A percentile compares a stretch with the other conserved stretches of the same genome.
Conservation (phyloP, 1,140 invertebrate species). For the Drosophila repleta region DNA sequence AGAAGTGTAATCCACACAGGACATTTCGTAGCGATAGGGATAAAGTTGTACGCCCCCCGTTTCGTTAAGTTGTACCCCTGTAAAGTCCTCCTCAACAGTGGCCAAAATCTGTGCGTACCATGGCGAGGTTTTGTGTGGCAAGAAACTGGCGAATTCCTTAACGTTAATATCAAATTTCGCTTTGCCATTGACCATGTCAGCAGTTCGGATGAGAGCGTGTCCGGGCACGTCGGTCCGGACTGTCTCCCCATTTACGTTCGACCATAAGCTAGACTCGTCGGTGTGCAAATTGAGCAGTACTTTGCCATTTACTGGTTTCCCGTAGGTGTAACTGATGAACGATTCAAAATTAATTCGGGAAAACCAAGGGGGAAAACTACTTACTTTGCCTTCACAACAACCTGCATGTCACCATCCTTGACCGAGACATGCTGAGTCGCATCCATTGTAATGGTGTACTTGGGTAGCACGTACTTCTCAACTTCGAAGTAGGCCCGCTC, state of each 20-base stretch:
- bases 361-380: slow-evolving; percentile 78
- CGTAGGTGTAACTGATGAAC: background rate
- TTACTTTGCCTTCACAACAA: slow-evolving; percentile 91
- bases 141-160: slow-evolving; percentile 85
- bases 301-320: slow-evolving; percentile 1
- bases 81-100: slow-evolving; percentile 90
- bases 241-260: background rate
- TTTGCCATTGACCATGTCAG: slow-evolving; percentile 89
- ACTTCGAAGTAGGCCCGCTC: slow-evolving; percentile 71
- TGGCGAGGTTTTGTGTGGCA: slow-evolving; percentile 84
- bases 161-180: slow-evolving; percentile 88
- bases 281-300: background rate
- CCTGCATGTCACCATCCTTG: slow-evolving; percentile 90
- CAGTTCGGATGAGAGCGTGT: slow-evolving; percentile 85
- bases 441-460: slow-evolving; percentile 93
- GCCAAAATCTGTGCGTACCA: slow-evolving; percentile 86
- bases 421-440: slow-evolving; percentile 93
- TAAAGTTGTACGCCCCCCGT: slow-evolving; percentile 90
- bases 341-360: too few relatives aligned
- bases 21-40: slow-evolving; percentile 93
- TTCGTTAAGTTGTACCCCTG: slow-evolving; percentile 91
- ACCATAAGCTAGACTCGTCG: background rate
- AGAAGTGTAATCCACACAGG: slow-evolving; percentile 89
- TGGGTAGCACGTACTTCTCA: slow-evolving; percentile 96
- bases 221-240: background rate